Percentiles rank a stretch among this genome's conserved stretches.
Evolutionary conservation across 2,113 vertebrate genomes (phyloP).

Genomic region (Hemicordylus capensis): DNA sequence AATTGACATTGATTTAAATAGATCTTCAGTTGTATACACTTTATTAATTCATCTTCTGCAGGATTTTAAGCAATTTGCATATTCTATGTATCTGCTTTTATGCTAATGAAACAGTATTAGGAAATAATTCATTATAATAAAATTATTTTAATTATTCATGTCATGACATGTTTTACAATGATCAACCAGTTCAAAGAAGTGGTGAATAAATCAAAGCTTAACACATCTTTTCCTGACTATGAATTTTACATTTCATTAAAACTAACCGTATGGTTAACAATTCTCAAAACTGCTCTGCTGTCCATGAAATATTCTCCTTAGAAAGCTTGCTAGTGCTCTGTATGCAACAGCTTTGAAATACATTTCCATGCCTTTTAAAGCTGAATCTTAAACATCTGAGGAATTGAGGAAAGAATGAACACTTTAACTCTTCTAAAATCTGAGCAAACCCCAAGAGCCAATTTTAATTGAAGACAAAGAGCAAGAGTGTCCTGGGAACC

Average conservation of each 20-base stretch:
- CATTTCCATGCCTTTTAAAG: conserved; percentile 8
- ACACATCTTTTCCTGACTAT: background rate
- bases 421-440: conserved; percentile 23
- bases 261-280: background rate
- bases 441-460: background rate
- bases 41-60: background rate
- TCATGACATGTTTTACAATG: background rate
- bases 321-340: background rate
- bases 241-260: background rate
- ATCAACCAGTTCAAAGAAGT: background rate
- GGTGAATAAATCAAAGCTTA: background rate
- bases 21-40: background rate
- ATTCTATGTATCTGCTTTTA: background rate
- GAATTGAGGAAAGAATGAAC: background rate
- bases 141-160: background rate
- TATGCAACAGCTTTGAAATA: background rate
- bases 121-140: background rate
- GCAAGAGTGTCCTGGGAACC: background rate
- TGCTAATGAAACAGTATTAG: background rate
- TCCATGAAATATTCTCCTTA: background rate
- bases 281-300: background rate
- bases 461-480: background rate
- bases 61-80: background rate
- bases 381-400: background rate
- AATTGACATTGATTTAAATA: background rate